Conservation (phyloP, 2,113 vertebrate species). For the zebrafish (Danio rerio) region DNA sequence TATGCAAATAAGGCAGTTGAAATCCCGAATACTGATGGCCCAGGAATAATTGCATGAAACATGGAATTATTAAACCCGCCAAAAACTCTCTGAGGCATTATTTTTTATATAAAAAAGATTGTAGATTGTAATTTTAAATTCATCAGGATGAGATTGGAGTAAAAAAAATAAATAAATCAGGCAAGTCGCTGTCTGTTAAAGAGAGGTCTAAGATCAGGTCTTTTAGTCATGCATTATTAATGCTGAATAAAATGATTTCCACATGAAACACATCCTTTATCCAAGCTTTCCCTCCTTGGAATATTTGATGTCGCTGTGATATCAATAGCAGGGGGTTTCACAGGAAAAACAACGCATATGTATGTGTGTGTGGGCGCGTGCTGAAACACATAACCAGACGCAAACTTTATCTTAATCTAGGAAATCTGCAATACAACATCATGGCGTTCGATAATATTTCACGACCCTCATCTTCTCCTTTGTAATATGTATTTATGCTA, state of each 20-base stretch:
- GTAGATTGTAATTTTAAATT: background rate
- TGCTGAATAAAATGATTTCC: constrained; percentile 13
- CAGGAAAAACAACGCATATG: background rate
- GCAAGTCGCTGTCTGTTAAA: background rate
- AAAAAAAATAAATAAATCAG: background rate
- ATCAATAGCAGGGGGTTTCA: background rate
- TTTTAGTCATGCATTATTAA: constrained; percentile 32
- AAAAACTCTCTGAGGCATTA: too few species aligned
- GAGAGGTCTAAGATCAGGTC: constrained; percentile 1
- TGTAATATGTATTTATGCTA: constrained; percentile 16
- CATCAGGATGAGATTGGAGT: background rate
- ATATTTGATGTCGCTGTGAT: constrained; percentile 35
- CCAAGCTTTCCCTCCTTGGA: constrained; percentile 8
- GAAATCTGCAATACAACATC: constrained; percentile 23
- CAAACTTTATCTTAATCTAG: constrained; percentile 37
- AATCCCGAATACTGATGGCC: background rate
- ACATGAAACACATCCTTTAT: constrained; percentile 29
- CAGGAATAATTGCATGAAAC: background rate
- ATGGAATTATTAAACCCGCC: background rate
- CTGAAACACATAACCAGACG: background rate
- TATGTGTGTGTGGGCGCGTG: background rate
- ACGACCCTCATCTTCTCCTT: constrained; percentile 20
- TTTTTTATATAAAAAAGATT: background rate
- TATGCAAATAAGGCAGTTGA: background rate
- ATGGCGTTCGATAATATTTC: constrained; percentile 9